Conservation (phyloP, 2,888 invertebrate species). For the Xylocampa areola region DNA sequence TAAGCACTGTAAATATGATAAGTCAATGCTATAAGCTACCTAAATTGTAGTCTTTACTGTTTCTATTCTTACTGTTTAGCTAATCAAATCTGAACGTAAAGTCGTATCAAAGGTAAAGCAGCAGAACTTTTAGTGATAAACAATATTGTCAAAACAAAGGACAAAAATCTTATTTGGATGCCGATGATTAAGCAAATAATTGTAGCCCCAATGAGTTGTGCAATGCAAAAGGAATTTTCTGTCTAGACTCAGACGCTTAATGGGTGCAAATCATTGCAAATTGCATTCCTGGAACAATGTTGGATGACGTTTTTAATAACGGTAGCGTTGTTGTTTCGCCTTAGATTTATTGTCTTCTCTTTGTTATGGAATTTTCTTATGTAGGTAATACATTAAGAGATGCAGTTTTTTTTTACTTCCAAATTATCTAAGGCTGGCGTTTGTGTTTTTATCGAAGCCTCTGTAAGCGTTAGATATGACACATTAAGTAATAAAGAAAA, state of each 20-base stretch:
- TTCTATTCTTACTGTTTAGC: no score
- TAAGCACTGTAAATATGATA: no score
- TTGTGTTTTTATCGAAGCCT: no score
- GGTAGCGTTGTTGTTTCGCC: slow-evolving; percentile 30
- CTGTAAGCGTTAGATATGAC: no score
- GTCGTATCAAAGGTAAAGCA: no score
- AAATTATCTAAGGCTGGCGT: no score
- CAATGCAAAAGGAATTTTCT: slow-evolving; percentile 80
- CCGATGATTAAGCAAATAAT: slow-evolving; percentile 53
- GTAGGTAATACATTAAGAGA: not conserved
- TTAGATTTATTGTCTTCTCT: slow-evolving; percentile 25
- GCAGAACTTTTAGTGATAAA: no score
- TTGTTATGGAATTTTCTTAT: slow-evolving; percentile 11
- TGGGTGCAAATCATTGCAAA: slow-evolving; percentile 86
- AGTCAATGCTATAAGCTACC: no score
- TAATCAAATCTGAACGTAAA: no score
- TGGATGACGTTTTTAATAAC: slow-evolving; percentile 76
- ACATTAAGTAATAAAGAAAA: no score
- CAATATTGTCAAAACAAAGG: slow-evolving; percentile 1
- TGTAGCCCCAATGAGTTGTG: slow-evolving; percentile 75
- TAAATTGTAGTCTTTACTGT: no score
- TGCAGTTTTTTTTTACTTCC: not conserved
- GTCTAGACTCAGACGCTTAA: slow-evolving; percentile 80
- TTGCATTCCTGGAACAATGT: slow-evolving; percentile 76
- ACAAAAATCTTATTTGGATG: slow-evolving; percentile 17